These are phyloP conservation scores for Atrichornis clamosus DNA, from an alignment of 2,113 vertebrate genomes.

Conservation along the genomic window DNA sequence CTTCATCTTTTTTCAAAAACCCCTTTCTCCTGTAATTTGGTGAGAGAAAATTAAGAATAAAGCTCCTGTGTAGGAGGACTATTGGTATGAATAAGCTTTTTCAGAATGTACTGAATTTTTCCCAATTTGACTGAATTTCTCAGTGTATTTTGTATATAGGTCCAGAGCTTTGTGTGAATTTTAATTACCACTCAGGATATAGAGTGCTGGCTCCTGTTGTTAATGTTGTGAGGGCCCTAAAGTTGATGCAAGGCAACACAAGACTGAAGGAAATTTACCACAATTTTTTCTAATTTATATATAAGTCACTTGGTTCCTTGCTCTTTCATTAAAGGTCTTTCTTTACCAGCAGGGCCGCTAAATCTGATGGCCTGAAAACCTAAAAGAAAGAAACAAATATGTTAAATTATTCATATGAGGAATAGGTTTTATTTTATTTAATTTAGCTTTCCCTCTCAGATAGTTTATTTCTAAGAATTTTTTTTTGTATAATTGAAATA, in stretches of 20 bases:
- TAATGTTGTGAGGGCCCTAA: neutral
- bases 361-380: neutral
- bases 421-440: neutral
- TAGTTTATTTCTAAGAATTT: neutral
- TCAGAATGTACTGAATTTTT: neutral
- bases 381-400: neutral
- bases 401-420: neutral
- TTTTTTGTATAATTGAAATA: neutral
- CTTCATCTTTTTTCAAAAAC: constrained; percentile 18
- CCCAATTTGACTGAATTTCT: neutral
- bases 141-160: neutral
- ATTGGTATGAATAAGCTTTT: neutral
- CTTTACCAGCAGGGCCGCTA: neutral
- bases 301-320: neutral
- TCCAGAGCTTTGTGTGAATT: neutral
- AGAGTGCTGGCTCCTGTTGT: neutral
- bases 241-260: neutral
- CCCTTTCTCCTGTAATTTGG: neutral
- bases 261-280: neutral
- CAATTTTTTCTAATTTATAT: neutral
- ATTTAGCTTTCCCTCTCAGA: neutral
- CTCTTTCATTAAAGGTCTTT: neutral
- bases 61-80: neutral
- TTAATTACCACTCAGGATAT: neutral
- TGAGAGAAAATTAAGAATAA: constrained; percentile 31